Percentiles rank a stretch among this genome's conserved stretches.
phyloP scores from a whole-genome alignment of 2,797 vertebrate species.

The Anas acuta region DNA sequence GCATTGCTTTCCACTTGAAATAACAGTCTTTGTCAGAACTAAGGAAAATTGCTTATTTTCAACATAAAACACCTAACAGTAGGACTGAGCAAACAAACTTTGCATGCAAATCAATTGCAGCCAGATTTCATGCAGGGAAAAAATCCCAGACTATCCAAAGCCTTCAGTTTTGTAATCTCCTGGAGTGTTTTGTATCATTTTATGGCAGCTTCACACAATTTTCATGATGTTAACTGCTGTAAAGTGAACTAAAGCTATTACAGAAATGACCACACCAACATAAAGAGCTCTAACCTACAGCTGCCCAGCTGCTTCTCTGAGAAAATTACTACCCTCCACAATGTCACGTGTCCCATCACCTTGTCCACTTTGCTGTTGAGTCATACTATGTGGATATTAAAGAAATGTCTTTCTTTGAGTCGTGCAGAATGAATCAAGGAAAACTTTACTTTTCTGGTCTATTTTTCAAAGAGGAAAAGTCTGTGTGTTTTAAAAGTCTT shows the following conservation, averaged over 20 bases:
- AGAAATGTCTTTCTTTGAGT: not conserved
- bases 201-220: constrained; percentile 40
- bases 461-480: not conserved
- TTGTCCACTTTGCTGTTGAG: not conserved
- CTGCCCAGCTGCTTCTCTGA: constrained; percentile 55
- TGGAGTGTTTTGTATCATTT: constrained; percentile 31
- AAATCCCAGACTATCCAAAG: constrained; percentile 29
- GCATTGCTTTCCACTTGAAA: not conserved
- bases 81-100: constrained; percentile 43
- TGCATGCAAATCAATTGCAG: constrained; percentile 42
- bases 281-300: constrained; percentile 47
- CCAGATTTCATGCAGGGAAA: constrained; percentile 29
- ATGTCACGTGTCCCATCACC: not conserved
- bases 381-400: not conserved
- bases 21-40: not conserved
- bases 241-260: constrained; percentile 44
- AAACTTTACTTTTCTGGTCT: not conserved
- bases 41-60: constrained; percentile 30
- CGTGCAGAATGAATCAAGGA: not conserved
- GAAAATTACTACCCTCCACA: constrained; percentile 4
- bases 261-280: constrained; percentile 36
- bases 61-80: constrained; percentile 42
- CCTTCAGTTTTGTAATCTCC: constrained; percentile 29
- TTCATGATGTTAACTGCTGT: constrained; percentile 55
- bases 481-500: not conserved